Conservation (phyloP, 2,113 vertebrate species). For the Opisthocomus hoazin region DNA sequence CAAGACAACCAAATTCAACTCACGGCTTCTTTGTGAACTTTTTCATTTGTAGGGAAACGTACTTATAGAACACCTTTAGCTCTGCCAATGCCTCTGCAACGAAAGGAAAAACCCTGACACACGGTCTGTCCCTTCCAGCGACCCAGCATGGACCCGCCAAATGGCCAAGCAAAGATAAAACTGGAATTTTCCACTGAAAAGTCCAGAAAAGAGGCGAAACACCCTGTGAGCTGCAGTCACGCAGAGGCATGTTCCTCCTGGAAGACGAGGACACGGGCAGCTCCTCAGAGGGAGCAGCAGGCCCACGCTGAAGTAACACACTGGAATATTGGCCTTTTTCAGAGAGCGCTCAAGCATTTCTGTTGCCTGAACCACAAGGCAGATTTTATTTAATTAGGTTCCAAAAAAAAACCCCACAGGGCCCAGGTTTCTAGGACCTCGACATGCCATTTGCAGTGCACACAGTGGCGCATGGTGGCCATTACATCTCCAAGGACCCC, state of each 20-base stretch:
- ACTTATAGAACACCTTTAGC: background rate
- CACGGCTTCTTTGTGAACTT: accelerated
- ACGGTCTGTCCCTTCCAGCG: accelerated
- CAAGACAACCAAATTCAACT: accelerated
- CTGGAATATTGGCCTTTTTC: background rate
- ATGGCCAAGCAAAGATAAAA: background rate
- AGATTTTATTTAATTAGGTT: background rate
- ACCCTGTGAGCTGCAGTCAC: accelerated
- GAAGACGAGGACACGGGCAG: background rate
- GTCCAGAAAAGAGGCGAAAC: background rate
- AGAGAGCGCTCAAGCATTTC: background rate
- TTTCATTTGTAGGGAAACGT: background rate
- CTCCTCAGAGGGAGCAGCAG: background rate
- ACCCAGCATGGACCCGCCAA: background rate
- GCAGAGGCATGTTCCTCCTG: background rate
- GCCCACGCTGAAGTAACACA: accelerated
- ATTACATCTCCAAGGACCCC: background rate
- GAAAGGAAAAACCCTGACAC: background rate
- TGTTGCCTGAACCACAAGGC: background rate
- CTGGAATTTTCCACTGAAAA: background rate
- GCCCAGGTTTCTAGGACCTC: background rate
- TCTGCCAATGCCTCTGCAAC: background rate
- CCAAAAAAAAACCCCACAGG: background rate
- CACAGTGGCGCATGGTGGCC: accelerated
- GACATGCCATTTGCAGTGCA: accelerated